Percentiles rank a stretch among this genome's conserved stretches.
Evolutionary conservation across 2,888 invertebrate species (phyloP).

Genomic region (Fragum sueziense): DNA sequence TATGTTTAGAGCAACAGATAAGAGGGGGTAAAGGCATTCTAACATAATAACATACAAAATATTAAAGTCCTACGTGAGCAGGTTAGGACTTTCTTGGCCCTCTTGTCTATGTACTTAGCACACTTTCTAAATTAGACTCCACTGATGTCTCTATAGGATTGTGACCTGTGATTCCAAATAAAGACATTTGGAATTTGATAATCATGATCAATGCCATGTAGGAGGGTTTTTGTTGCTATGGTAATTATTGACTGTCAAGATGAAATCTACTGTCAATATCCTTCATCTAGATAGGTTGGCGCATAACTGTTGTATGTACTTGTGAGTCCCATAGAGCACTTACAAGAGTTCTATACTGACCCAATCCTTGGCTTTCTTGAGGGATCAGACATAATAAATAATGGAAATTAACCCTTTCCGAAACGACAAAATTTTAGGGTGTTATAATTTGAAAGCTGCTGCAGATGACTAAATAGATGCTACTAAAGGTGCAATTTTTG

Average conservation of each 20-base stretch:
- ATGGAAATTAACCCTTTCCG: neutral
- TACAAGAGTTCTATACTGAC: no score
- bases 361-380: neutral
- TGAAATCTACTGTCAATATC: neutral
- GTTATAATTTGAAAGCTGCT: neutral
- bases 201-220: neutral
- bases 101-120: no score
- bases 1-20: no score
- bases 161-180: neutral
- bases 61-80: no score
- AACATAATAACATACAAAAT: no score
- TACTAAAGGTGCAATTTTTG: no score
- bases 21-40: no score
- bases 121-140: no score
- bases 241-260: neutral
- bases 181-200: neutral
- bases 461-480: neutral
- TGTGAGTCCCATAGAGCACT: no score
- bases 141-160: neutral
- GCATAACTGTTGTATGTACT: no score
- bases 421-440: neutral
- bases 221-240: conserved; percentile 4
- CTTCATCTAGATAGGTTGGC: no score
- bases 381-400: neutral
- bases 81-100: no score